Evolutionary conservation across 2,113 vertebrate genomes (phyloP), one percentile per base, ranked within the genome.

Genomic region (Aramus guarauna): DNA sequence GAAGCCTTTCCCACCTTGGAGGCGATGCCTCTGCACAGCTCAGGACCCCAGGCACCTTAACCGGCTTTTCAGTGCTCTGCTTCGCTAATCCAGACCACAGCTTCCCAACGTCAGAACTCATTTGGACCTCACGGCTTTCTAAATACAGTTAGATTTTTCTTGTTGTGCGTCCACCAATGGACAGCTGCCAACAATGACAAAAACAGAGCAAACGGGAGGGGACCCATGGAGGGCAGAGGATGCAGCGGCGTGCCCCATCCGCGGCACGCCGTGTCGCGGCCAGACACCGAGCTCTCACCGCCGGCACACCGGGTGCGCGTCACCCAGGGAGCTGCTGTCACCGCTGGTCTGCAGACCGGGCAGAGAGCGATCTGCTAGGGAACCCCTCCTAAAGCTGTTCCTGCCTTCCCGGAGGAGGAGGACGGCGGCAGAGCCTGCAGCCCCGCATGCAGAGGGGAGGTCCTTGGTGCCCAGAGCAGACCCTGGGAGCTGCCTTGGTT

Each of bases 181-280:
- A 47, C 23, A 45, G 10, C 5, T 26, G 15, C 24, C 58, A 48
- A 6, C 22, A 58, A 45, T 11, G 11, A 66, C 15, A 39, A 59
- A 55, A 50, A 1, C 15, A 37, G 14, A 39, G 27, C 24, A 39
- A 58, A 75, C 3, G 9, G 23, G 9, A 75, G 12, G 23, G 47
- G 13, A 30, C 5, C 3, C 0, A 0, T 1, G 14, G n/a, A 67
- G 48, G 32, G 20, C 45, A 52, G 74, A 50, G 34, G 22, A 41
- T 11, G 22, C 73, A 81, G 74, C 23, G 64, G 18, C 12, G 1
- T 22, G 36, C 18, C 47, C 73, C 55, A 50, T 22, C 32, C 7
- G 3, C 1, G 15, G 18, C 36, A 75, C 2, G 1, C 10, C 1
- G 1, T 0, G 0, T 3, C 37, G 47, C 6, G 2, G 18, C n/a